These are phyloP conservation scores for Lasioglossum morio DNA, from an alignment of 2,888 invertebrate species.

Conservation along the genomic window DNA sequence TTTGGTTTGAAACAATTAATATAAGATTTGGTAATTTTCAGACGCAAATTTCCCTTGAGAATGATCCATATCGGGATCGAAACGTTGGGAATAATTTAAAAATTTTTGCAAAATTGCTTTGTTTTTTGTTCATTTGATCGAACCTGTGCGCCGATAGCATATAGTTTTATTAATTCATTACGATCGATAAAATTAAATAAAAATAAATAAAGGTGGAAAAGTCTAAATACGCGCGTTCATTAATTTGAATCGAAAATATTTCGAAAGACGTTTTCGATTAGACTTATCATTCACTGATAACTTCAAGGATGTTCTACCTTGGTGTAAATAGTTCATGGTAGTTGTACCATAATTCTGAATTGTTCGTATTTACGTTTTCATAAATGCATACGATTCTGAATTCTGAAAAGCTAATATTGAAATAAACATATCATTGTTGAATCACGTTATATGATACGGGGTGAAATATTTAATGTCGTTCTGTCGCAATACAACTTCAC, in stretches of 20 bases:
- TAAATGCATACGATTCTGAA: background rate
- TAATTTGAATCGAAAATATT: constrained; percentile 17
- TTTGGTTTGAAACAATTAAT: too few relatives aligned
- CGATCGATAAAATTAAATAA: too few relatives aligned
- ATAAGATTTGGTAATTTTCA: too few relatives aligned
- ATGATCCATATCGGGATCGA: too few relatives aligned
- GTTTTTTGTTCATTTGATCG: too few relatives aligned
- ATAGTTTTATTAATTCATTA: too few relatives aligned
- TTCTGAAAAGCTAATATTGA: background rate
- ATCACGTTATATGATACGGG: background rate
- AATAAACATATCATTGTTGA: background rate
- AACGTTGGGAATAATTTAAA: too few relatives aligned
- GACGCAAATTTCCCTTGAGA: too few relatives aligned
- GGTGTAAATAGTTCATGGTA: too few relatives aligned
- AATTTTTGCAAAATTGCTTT: too few relatives aligned
- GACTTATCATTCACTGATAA: background rate
- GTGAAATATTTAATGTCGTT: background rate
- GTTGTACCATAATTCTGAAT: background rate
- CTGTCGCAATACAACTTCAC: background rate
- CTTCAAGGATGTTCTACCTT: background rate
- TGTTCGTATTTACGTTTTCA: background rate
- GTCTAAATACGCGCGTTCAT: background rate
- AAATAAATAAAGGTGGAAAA: background rate
- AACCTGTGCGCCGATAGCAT: too few relatives aligned
- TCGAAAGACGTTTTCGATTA: background rate